These are phyloP conservation scores for Drosophila pseudoananassae DNA, from an alignment of 1,140 invertebrate species.

Conservation along the genomic window DNA sequence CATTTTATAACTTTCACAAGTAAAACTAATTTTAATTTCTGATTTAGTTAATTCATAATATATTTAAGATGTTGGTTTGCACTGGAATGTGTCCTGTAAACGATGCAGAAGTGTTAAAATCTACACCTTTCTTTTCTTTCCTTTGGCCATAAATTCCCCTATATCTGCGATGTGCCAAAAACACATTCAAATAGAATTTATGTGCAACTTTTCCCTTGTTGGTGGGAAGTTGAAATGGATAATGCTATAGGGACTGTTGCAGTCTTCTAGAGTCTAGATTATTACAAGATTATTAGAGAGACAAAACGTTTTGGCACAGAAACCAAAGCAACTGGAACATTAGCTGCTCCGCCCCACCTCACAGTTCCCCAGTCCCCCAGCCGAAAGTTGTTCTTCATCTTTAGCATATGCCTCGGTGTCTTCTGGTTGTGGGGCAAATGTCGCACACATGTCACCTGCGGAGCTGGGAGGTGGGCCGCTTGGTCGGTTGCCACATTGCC, in stretches of 20 bases:
- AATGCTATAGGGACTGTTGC: constrained; percentile 29
- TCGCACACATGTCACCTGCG: constrained; percentile 70
- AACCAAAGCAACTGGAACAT: constrained; percentile 82
- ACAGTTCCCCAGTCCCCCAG: constrained; percentile 14
- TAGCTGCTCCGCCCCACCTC: constrained; percentile 31
- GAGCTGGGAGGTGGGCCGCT: constrained; percentile 28
- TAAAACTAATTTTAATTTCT: not conserved
- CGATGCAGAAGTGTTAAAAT: not conserved
- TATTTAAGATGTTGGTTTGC: constrained; percentile 1
- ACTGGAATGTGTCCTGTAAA: constrained; percentile 3
- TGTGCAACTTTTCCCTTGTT: constrained; percentile 44
- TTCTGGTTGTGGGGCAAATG: constrained; percentile 66
- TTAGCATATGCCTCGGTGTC: constrained; percentile 33
- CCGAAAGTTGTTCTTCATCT: constrained; percentile 38
- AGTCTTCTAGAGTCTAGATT: constrained; percentile 63
- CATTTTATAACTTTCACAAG: constrained; percentile 25
- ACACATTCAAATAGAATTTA: constrained; percentile 49
- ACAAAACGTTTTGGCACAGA: constrained; percentile 79
- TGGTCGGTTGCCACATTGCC: constrained; percentile 57
- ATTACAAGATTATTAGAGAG: constrained; percentile 78
- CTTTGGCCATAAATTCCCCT: constrained; percentile 27
- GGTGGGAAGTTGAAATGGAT: constrained; percentile 55
- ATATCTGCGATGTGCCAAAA: constrained; percentile 67
- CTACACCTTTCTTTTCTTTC: not conserved
- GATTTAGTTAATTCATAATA: not conserved